phyloP scores from a whole-genome alignment of 2,797 vertebrate species.

The Strix occidentalis region DNA sequence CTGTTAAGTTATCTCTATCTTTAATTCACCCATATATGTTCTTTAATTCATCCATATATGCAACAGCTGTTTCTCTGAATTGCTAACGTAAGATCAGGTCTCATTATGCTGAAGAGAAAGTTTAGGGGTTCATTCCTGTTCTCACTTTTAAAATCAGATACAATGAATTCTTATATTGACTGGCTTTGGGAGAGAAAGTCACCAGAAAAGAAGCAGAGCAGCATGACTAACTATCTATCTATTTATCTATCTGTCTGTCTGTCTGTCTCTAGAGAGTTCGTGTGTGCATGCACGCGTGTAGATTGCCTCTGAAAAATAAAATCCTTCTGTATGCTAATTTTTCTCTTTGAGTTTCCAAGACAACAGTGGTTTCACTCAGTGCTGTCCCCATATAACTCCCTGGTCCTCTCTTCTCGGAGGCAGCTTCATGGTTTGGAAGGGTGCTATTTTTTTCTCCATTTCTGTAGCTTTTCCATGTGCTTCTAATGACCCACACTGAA shows the following conservation, averaged over 20 bases:
- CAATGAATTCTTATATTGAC: not conserved
- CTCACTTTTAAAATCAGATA: not conserved
- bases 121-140: not conserved
- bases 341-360: conserved; percentile 62
- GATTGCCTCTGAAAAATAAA: conserved; percentile 18
- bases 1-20: not conserved
- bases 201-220: not conserved
- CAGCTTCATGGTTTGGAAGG: not conserved
- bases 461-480: not conserved
- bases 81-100: not conserved
- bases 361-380: conserved; percentile 34
- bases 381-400: conserved; percentile 23
- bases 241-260: not conserved
- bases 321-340: conserved; percentile 38
- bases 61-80: not conserved
- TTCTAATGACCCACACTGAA: not conserved
- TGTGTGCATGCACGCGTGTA: not conserved
- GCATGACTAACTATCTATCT: not conserved
- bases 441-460: not conserved
- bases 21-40: not conserved
- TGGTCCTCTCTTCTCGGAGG: not conserved
- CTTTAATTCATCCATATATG: not conserved
- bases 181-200: not conserved
- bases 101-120: not conserved
- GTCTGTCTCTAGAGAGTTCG: not conserved